A percentile compares a stretch with the other conserved stretches of the same genome.
phyloP scores from a whole-genome alignment of 2,113 vertebrate genomes.

The Zosterops borbonicus region DNA sequence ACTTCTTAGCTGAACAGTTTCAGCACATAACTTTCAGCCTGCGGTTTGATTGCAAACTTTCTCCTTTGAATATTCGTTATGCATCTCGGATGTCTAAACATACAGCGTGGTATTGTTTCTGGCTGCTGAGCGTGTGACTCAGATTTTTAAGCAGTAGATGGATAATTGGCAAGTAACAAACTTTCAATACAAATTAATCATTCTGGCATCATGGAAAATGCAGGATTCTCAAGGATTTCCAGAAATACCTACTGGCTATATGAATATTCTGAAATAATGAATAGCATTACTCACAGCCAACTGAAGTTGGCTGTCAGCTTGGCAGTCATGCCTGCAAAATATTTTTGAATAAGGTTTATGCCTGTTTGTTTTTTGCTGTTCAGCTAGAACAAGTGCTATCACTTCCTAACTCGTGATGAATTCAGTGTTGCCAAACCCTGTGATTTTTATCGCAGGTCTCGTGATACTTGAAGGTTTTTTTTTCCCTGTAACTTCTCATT shows the following conservation, averaged over 20 bases:
- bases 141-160: slow-evolving; percentile 24
- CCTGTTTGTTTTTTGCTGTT: slow-evolving; percentile 47
- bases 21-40: not conserved
- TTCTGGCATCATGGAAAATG: not conserved
- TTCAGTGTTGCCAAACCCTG: slow-evolving; percentile 16
- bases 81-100: not conserved
- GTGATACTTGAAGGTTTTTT: not conserved
- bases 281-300: slow-evolving; percentile 22
- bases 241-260: slow-evolving; percentile 36
- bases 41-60: not conserved
- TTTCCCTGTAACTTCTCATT: not conserved
- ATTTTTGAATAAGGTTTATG: slow-evolving; percentile 38
- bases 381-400: slow-evolving; percentile 45
- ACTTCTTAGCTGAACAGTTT: not conserved
- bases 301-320: not conserved
- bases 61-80: not conserved
- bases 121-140: not conserved
- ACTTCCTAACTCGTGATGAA: slow-evolving; percentile 10
- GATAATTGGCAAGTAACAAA: slow-evolving; percentile 36
- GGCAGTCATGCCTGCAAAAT: slow-evolving; percentile 14
- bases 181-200: slow-evolving; percentile 41
- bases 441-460: slow-evolving; percentile 37
- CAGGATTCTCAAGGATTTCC: slow-evolving; percentile 46
- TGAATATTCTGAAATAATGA: slow-evolving; percentile 55
- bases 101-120: slow-evolving; percentile 38